Conservation (phyloP, 2,888 invertebrate genomes). For the Amiota mariae region DNA sequence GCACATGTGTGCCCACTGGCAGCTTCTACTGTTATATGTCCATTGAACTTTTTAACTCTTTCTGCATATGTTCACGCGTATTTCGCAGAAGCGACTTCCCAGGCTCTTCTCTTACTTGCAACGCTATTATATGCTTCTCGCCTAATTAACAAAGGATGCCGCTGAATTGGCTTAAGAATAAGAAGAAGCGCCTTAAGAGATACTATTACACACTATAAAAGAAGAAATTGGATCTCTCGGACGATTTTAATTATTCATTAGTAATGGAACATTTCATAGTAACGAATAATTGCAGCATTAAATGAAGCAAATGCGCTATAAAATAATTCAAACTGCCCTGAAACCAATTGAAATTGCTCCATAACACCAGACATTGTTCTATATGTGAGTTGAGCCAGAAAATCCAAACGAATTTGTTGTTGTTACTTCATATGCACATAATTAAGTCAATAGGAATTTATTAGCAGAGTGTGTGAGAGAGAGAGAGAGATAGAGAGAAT, state of each 20-base stretch:
- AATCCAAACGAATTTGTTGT: not conserved
- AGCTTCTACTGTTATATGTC: constrained; percentile 18
- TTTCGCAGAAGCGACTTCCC: constrained; percentile 49
- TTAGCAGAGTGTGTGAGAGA: not conserved
- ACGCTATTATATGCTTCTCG: constrained; percentile 46
- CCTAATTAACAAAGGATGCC: constrained; percentile 63
- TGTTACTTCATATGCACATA: constrained; percentile 39
- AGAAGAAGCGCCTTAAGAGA: not conserved
- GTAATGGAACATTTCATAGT: not conserved
- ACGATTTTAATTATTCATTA: constrained; percentile 55
- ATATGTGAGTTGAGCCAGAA: constrained; percentile 6
- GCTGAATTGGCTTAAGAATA: constrained; percentile 19
- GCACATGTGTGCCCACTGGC: constrained; percentile 50
- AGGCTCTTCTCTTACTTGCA: constrained; percentile 46
- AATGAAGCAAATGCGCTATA: constrained; percentile 44
- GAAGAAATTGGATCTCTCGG: not conserved
- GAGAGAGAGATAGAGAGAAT: not conserved
- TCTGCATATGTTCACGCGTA: not conserved
- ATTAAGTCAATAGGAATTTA: constrained; percentile 51
- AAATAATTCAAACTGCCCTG: constrained; percentile 31
- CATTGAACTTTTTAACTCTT: constrained; percentile 1
- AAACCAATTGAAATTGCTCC: constrained; percentile 38
- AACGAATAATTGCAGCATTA: constrained; percentile 49
- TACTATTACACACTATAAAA: too few relatives aligned
- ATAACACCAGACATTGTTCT: not conserved